Conservation (phyloP, 37 sponge, comb jelly and placozoan species). For the Cladorhizidae sp. region DNA sequence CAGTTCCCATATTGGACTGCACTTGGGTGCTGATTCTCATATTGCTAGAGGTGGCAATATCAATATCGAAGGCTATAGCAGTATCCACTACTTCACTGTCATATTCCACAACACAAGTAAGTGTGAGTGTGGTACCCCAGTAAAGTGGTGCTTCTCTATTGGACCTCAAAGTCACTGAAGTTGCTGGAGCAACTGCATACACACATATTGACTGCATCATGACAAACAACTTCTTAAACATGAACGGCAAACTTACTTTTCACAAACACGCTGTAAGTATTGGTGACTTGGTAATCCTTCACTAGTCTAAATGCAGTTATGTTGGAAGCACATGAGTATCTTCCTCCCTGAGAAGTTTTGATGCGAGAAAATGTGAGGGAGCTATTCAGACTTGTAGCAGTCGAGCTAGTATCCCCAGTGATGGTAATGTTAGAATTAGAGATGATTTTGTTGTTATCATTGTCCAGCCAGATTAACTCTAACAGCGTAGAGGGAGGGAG, state of each 20-base stretch:
- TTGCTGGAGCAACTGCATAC: conserved; percentile 1
- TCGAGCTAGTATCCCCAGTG: neutral
- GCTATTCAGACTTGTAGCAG: neutral
- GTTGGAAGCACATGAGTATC: neutral
- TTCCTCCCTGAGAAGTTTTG: conserved; percentile 15
- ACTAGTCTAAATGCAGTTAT: neutral
- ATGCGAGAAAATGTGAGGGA: conserved; percentile 1
- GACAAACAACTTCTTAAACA: neutral
- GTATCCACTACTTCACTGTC: conserved; percentile 9
- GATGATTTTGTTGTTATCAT: neutral
- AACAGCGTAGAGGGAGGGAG: neutral
- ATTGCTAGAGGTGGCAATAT: neutral
- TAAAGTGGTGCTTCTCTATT: conserved; percentile 5
- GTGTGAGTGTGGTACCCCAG: neutral
- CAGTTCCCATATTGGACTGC: neutral
- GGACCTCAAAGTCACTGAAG: neutral
- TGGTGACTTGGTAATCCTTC: neutral
- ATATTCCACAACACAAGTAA: neutral
- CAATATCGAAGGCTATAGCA: neutral
- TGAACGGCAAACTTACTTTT: neutral
- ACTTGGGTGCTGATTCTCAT: neutral
- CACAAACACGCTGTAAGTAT: neutral
- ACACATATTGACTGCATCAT: too few relatives aligned
- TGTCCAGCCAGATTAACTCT: neutral
- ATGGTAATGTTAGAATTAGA: neutral